These are phyloP conservation scores for Caenorhabditis sp. DNA, from an alignment of 2,888 invertebrate genomes.

Conservation along the genomic window DNA sequence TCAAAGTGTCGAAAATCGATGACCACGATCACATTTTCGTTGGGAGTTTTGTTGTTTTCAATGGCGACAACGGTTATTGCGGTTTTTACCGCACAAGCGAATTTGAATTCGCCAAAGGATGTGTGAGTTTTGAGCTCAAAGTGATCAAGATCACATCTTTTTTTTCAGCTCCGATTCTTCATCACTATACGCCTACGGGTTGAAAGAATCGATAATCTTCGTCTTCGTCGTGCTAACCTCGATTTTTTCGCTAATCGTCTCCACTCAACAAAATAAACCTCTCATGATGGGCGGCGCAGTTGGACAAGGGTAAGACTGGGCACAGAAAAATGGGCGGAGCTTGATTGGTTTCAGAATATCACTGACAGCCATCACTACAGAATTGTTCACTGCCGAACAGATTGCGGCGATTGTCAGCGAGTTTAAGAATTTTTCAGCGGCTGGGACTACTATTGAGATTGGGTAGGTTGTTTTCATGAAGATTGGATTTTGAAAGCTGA, in stretches of 20 bases:
- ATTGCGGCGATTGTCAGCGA: constrained; percentile 31
- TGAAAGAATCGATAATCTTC: constrained; percentile 32
- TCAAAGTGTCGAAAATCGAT: constrained; percentile 16
- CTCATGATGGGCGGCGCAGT: constrained; percentile 19
- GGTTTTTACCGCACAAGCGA: constrained; percentile 29
- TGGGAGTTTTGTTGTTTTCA: constrained; percentile 26
- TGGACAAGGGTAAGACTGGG: constrained; percentile 30
- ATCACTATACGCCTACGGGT: constrained; percentile 26
- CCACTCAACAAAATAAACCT: constrained; percentile 15
- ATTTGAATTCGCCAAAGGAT: constrained; percentile 18
- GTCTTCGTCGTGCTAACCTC: constrained; percentile 21
- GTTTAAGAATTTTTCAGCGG: constrained; percentile 15
- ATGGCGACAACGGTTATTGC: constrained; percentile 23
- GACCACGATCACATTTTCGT: constrained; percentile 19
- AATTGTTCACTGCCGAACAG: constrained; percentile 34
- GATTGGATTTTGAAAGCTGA: too few species aligned
- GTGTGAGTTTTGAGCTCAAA: constrained; percentile 33
- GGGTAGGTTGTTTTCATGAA: too few species aligned
- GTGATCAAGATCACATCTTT: not conserved
- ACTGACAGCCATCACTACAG: constrained; percentile 19
- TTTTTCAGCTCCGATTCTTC: constrained; percentile 23
- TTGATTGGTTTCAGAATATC: constrained; percentile 29
- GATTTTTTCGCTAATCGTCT: constrained; percentile 25
- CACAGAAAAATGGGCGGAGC: too few species aligned
- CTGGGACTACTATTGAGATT: constrained; percentile 23